A percentile compares a stretch with the other conserved stretches of the same genome.
phyloP scores from a whole-genome alignment of 2,888 invertebrate species.

The Hetaerina titia region DNA sequence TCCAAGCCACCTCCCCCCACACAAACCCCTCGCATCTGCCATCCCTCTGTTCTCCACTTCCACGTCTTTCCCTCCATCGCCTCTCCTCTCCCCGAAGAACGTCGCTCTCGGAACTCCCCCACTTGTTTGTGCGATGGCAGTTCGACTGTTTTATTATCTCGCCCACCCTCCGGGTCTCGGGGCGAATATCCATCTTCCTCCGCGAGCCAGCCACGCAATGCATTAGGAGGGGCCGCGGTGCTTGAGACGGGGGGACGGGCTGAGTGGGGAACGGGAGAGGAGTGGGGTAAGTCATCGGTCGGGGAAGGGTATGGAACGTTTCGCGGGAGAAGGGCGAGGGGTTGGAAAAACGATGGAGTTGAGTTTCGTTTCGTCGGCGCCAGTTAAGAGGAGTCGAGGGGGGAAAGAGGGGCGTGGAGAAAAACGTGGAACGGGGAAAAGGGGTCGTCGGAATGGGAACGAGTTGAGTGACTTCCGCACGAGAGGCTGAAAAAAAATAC shows the following conservation, averaged over 20 bases:
- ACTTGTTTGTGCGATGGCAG: not conserved
- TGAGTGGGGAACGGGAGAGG: not conserved
- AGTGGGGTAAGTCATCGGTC: no score
- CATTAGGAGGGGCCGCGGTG: not conserved
- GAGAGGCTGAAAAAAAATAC: no score
- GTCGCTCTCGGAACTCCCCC: not conserved
- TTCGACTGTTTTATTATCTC: not conserved
- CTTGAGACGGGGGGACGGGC: not conserved
- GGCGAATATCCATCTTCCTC: not conserved
- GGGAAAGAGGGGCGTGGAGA: no score
- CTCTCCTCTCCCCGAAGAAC: no score
- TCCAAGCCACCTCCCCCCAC: no score
- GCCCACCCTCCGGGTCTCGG: not conserved
- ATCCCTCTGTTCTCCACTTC: no score
- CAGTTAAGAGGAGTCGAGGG: not conserved
- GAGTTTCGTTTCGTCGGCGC: not conserved
- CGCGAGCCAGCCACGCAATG: not conserved
- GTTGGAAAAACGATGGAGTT: not conserved
- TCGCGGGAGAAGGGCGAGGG: not conserved
- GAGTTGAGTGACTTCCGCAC: no score
- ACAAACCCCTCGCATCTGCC: no score
- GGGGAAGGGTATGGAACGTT: no score
- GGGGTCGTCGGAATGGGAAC: not conserved
- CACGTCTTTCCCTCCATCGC: no score
- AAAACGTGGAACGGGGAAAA: not conserved